Base-by-base conservation (phyloP, 37 sponge, comb jelly and placozoan species). In the Crambe crambe region DNA sequence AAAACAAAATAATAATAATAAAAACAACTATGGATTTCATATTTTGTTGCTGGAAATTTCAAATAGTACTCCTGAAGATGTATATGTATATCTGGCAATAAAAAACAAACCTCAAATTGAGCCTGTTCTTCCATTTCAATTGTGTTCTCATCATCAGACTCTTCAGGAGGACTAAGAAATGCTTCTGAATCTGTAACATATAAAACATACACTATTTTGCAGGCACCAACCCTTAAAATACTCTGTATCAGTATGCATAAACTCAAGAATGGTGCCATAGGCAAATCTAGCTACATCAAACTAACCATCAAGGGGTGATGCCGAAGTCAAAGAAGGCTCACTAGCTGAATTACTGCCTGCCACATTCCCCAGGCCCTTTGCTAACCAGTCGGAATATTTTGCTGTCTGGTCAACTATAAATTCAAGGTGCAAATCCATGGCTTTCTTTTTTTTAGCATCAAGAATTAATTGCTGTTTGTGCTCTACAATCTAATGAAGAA, bases 371-470 rank as follows among this genome's bases (percentile, higher is more conserved):
- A 92, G 71, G 12, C 92, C 98, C 67, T 97, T 83, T 35, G 86
- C 92, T 44, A 97, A 82, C 98, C 98, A 97, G 43, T 87, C 84
- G 17, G 98, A 97, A 56, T 95, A 97, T 86, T 95, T 91, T 56
- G 92, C 86, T n/a, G 98, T 97, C 71, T 97, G 95, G 79, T 89
- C 93, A 30, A 97, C 93, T 23, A 97, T 95, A 73, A 79, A 91
- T 40, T 85, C 92, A 35, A 97, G 82, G 73, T 97, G 98, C 56
- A 89, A 75, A 71, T 97, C 93, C 86, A 92, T 74, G 23, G 96
- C 91, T 58, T 87, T 78, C 85, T 87, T 89, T 34, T 90, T 58
- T 67, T 94, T 91, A 75, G 84, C 95, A 43, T 93, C 97, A 44
- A 97, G 69, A 42, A 90, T 66, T 12, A 81, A 20, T 60, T 85